These are phyloP conservation scores for Tuta absoluta DNA, from an alignment of 2,888 invertebrate genomes.

Conservation along the genomic window DNA sequence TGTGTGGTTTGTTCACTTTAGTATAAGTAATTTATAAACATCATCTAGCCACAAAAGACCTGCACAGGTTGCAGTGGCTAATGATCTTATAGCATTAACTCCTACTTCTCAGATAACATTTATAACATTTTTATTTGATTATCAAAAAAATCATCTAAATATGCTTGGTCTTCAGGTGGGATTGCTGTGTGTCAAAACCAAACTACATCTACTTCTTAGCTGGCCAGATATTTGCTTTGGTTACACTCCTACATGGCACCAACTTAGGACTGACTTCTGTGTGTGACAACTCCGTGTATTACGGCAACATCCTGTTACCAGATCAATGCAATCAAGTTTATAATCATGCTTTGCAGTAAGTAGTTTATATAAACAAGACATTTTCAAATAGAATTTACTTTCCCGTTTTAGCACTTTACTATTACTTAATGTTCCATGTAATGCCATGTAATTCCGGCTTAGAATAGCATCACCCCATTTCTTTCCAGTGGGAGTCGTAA, in stretches of 20 bases:
- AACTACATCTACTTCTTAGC: slow-evolving; percentile 89
- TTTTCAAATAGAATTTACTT: background rate
- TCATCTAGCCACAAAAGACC: too few species aligned
- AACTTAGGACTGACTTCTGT: slow-evolving; percentile 93
- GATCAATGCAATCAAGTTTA: slow-evolving; percentile 93
- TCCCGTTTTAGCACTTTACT: too few species aligned
- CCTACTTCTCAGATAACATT: too few species aligned
- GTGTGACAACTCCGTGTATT: slow-evolving; percentile 86
- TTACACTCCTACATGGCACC: slow-evolving; percentile 86
- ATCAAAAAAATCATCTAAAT: background rate
- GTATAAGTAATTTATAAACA: too few species aligned
- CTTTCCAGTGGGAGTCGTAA: too few species aligned
- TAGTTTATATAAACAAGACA: background rate
- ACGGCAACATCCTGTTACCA: slow-evolving; percentile 84
- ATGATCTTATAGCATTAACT: too few species aligned
- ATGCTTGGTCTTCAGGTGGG: slow-evolving; percentile 83
- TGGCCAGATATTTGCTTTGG: slow-evolving; percentile 84
- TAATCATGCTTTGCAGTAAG: slow-evolving; percentile 29
- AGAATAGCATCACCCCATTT: too few species aligned
- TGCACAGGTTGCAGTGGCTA: too few species aligned
- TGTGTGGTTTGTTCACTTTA: too few species aligned
- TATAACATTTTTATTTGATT: too few species aligned
- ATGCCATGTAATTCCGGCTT: too few species aligned
- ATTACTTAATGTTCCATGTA: too few species aligned
- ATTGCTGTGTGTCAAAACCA: slow-evolving; percentile 90